Evolutionary conservation across 2,888 invertebrate genomes (phyloP), one percentile per base, ranked within the genome.

Genomic region (Dolomedes plantarius): DNA sequence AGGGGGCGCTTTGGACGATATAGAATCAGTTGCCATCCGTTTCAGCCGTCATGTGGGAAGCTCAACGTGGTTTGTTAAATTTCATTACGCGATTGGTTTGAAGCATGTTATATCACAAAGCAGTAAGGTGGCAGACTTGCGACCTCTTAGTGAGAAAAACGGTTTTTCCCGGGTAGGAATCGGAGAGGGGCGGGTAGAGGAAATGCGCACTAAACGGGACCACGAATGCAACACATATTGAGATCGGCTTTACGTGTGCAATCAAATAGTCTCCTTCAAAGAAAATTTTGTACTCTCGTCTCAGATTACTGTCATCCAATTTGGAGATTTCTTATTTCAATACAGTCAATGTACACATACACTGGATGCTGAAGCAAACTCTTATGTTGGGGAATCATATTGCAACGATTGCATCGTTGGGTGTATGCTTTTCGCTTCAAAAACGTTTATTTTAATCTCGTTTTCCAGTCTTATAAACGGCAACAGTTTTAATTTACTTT

Each of bases 41-140:
- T 62, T 69, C 74, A 29, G 69, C 75, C 75, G 64, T 68, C 72
- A 32, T 72, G 23, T 77, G 77, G 83, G 83, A 85, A 85, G 83
- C 83, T 85, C 83, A 78, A 71, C 83, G 67, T 77, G 32, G 32
- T 67, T 6, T 62, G 28, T 23, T 32, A 27, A 39, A 39, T 71
- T 79, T 46, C 41, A 28, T 32, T n/a, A 62, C 74, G n/a, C 65
- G 27, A 31, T 46, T 46, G 67, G 23, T 19, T 67, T 56, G 56
- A 69, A 71, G 71, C 71, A 29, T 71, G 27, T 41, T 69, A 64
- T 82, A 82, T 82, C 82, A 82, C 82, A 82, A 82, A 82, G 82
- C 82, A 62, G 75, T 71, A 46, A 16, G 82, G 82, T 23, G 41
- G 16, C 28, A 23, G 23, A 56, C 56, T n/a, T 19, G 19, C 56